Evolutionary conservation across 2,888 invertebrate species (phyloP), one percentile per base, ranked within the genome.

Genomic region (Ichneumoninae sp.): DNA sequence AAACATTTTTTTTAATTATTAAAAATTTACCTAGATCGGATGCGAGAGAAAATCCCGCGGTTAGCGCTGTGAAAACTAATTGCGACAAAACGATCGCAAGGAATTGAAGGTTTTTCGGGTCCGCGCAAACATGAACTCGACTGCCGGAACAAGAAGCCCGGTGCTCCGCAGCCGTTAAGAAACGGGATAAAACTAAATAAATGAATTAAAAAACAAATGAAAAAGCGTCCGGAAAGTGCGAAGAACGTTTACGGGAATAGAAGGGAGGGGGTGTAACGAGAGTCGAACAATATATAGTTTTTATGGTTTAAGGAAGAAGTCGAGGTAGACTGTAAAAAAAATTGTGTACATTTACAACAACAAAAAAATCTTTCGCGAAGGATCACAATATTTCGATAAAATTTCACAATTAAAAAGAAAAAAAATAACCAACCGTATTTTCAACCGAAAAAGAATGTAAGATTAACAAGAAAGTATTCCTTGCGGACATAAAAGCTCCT

Each of bases 1-100:
- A 22, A 22, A 22, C 0, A 22, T n/a, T n/a, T 1, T 1, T 22
- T 22, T 1, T 22, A 22, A 22, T 0, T 22, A 2, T 30, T 30
- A 30, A 30, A 30, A 30, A 30, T 30, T 30, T 30, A 22, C 30
- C 30, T 30, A 30, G 77, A 81, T 84, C 62, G 72, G 69, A 69
- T 47, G 65, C 44, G 70, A 47, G 33, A 57, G 60, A 66, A 76
- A 85, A 88, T 76, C 62, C 87, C 44, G 44, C 44, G 44, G 74
- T 68, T 86, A 80, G 16, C 83, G 83, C 62, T 47, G 74, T 60
- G 82, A 87, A 80, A 90, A 90, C 88, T 90, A 91, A 91, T 91
- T 90, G 88, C 88, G 88, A 88, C 88, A 88, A 91, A 91, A 89
- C 88, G 89, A 89, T 88, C 82, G 84, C 65, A 7, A 85, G 68